A percentile compares a stretch with the other conserved stretches of the same genome.
Conservation (phyloP, 2,113 vertebrate species). For the Tringa solitaria region DNA sequence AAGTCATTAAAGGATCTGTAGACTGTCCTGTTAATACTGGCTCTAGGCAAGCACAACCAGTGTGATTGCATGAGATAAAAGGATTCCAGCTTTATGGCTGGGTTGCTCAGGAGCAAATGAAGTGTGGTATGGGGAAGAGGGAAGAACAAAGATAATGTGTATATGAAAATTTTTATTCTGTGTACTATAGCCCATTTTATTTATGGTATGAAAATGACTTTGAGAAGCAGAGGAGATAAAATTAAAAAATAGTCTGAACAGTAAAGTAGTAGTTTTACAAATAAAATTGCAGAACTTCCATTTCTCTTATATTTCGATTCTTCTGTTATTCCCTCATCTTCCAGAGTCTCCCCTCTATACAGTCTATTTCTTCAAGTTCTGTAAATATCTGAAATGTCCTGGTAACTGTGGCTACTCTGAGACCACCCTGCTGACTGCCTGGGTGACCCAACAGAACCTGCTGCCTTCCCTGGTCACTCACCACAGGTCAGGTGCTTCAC, state of each 20-base stretch:
- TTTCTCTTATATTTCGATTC: not conserved
- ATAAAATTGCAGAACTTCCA: not conserved
- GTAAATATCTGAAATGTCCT: not conserved
- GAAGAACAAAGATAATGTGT: not conserved
- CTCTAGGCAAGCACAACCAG: not conserved
- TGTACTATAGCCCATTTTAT: not conserved
- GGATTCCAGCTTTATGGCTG: not conserved
- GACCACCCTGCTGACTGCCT: not conserved
- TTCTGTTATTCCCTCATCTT: not conserved
- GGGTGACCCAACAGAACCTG: not conserved
- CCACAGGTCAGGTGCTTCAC: not conserved
- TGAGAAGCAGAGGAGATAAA: not conserved
- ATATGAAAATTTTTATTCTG: not conserved
- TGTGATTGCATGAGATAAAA: conserved; percentile 1
- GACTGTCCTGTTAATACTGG: not conserved
- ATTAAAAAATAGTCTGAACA: not conserved
- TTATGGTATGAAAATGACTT: not conserved
- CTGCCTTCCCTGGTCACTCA: not conserved
- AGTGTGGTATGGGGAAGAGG: not conserved
- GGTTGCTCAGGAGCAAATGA: not conserved
- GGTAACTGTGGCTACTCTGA: not conserved
- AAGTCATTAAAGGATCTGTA: not conserved
- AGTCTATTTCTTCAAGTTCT: not conserved
- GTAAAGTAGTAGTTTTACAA: not conserved
- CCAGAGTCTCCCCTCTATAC: not conserved